Conservation (phyloP, 2,113 vertebrate species). For the Neolamprologus caudopunctatus region DNA sequence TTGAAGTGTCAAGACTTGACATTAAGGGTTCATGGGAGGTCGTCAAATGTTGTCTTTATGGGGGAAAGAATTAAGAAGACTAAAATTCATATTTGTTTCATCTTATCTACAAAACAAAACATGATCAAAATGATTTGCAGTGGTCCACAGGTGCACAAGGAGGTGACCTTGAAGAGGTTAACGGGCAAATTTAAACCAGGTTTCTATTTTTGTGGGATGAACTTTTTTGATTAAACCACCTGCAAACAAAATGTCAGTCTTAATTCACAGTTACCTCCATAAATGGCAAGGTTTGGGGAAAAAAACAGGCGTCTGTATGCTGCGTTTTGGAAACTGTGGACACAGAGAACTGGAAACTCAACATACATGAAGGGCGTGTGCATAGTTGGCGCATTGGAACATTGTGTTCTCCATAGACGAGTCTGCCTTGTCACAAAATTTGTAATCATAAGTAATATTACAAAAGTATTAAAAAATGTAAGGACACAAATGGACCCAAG, state of each 20-base stretch:
- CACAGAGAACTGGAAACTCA: not conserved
- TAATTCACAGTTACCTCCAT: not conserved
- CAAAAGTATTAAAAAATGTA: not conserved
- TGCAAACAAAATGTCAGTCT: not conserved
- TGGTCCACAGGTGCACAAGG: not conserved
- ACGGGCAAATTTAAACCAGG: not conserved
- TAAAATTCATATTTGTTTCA: not conserved
- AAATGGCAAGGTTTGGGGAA: rapidly evolving
- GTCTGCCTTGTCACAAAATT: not conserved
- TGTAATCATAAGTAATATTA: not conserved
- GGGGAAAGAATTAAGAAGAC: not conserved
- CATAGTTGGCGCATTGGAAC: not conserved
- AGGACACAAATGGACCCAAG: not conserved
- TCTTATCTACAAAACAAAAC: not conserved
- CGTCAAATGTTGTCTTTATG: not conserved
- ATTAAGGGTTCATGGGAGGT: not conserved
- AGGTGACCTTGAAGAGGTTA: not conserved
- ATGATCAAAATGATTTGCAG: not conserved
- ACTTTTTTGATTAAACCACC: not conserved
- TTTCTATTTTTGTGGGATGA: not conserved
- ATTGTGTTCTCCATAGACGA: not conserved
- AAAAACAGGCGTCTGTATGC: rapidly evolving
- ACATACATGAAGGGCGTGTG: not conserved
- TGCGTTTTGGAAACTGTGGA: not conserved
- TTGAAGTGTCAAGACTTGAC: not conserved